Percentiles rank a stretch among this genome's conserved stretches.
Evolutionary conservation across 2,113 vertebrate genomes (phyloP).

Genomic region (Thermophis baileyi): DNA sequence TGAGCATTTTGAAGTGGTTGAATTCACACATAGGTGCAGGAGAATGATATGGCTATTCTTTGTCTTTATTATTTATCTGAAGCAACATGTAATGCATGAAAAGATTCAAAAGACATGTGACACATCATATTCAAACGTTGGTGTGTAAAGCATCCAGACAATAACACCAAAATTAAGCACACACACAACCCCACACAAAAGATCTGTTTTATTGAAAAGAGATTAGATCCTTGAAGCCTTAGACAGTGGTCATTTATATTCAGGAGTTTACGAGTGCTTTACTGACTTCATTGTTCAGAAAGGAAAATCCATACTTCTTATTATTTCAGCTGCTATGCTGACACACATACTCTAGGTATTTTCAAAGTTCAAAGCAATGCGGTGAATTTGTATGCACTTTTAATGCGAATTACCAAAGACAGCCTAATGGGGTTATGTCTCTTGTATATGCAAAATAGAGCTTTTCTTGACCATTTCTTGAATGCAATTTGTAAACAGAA

Average conservation of each 20-base stretch:
- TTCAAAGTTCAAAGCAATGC: conserved; percentile 30
- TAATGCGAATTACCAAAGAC: conserved; percentile 7
- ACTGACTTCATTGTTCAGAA: conserved; percentile 53
- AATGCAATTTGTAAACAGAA: conserved; percentile 12
- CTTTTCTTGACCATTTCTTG: neutral
- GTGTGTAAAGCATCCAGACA: neutral
- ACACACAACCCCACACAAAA: neutral
- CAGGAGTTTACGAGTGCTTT: conserved; percentile 51
- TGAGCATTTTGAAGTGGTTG: neutral
- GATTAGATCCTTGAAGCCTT: conserved; percentile 33
- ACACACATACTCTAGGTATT: conserved; percentile 37
- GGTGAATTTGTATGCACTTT: conserved; percentile 14
- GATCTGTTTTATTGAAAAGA: conserved; percentile 45
- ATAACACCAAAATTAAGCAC: neutral
- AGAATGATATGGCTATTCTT: neutral
- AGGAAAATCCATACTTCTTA: conserved; percentile 53
- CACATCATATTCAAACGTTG: conserved; percentile 13
- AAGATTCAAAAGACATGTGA: neutral
- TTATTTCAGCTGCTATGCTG: conserved; percentile 36
- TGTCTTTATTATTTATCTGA: neutral
- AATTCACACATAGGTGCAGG: no score
- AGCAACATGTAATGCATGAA: neutral
- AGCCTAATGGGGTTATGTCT: neutral
- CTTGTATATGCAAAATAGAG: neutral
- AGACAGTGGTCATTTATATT: conserved; percentile 48